Percentiles rank a stretch among this genome's conserved stretches.
phyloP scores from a whole-genome alignment of 2,113 vertebrate genomes.

The Crotalus horridus region DNA sequence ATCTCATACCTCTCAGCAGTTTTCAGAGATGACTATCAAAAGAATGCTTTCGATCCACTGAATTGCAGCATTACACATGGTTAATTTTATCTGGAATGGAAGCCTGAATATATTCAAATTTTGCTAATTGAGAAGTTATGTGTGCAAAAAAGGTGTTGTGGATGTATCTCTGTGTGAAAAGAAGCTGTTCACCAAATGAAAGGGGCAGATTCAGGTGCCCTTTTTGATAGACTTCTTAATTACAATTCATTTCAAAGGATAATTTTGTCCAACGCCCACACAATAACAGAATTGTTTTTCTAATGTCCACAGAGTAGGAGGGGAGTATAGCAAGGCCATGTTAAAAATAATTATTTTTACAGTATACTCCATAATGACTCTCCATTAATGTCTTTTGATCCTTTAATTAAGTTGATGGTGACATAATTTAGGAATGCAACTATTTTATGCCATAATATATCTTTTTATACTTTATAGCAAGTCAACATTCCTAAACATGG shows the following conservation, averaged over 20 bases:
- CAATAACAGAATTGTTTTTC: background rate
- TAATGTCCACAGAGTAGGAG: background rate
- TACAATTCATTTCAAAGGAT: background rate
- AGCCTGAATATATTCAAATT: background rate
- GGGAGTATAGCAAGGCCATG: background rate
- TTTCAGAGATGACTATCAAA: background rate
- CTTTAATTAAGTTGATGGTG: conserved; percentile 41
- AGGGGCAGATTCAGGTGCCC: background rate
- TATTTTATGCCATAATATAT: conserved; percentile 42
- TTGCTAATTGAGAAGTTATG: background rate
- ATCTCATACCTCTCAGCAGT: background rate
- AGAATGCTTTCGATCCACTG: background rate
- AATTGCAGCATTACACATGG: background rate
- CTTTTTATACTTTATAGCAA: conserved; percentile 16
- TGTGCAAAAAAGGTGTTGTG: background rate
- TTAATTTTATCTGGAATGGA: background rate
- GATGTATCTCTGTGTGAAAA: background rate
- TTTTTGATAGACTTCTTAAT: background rate
- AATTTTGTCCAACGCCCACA: background rate
- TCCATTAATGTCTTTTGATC: conserved; percentile 51
- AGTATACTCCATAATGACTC: background rate
- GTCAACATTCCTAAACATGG: conserved; percentile 40
- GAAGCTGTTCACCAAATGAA: background rate
- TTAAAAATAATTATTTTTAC: conserved; percentile 21
- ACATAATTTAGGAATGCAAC: conserved; percentile 32